Evolutionary conservation across 2,797 vertebrate genomes (phyloP).

Genomic region (Echeneis naucrates): DNA sequence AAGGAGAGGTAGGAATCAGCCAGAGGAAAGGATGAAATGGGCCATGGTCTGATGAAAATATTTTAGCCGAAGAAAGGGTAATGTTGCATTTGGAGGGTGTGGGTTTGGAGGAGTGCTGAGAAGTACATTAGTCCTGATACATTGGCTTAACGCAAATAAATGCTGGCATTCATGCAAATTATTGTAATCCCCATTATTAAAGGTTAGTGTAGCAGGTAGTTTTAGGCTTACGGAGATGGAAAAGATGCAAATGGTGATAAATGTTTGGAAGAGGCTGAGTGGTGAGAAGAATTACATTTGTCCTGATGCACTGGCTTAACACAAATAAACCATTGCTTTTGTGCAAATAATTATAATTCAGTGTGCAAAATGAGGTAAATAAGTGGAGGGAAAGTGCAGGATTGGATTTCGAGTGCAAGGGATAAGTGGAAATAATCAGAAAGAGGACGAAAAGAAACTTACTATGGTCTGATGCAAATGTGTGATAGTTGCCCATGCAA

Average conservation of each 20-base stretch:
- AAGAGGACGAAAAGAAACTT: background rate
- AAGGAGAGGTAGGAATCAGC: slow-evolving; percentile 42
- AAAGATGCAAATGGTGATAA: too few relatives aligned
- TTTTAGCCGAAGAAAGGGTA: slow-evolving; percentile 73
- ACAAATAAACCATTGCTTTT: slow-evolving; percentile 48
- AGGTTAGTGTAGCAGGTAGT: too few relatives aligned
- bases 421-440: slow-evolving; percentile 5
- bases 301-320: slow-evolving; percentile 13
- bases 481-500: slow-evolving; percentile 27
- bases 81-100: slow-evolving; percentile 68
- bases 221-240: too few relatives aligned
- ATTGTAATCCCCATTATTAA: slow-evolving; percentile 33
- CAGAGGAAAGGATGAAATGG: slow-evolving; percentile 57
- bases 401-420: slow-evolving; percentile 34
- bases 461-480: slow-evolving; percentile 30
- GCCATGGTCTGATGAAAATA: slow-evolving; percentile 65
- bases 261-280: slow-evolving; percentile 3
- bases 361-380: slow-evolving; percentile 14
- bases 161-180: slow-evolving; percentile 39
- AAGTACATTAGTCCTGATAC: slow-evolving; percentile 28
- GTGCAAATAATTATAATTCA: slow-evolving; percentile 36
- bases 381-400: slow-evolving; percentile 4
- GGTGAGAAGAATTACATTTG: slow-evolving; percentile 22
- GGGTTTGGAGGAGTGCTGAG: slow-evolving; percentile 15
- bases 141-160: slow-evolving; percentile 37